Conservation (phyloP, 2,797 vertebrate species). For the Trichosurus vulpecula region DNA sequence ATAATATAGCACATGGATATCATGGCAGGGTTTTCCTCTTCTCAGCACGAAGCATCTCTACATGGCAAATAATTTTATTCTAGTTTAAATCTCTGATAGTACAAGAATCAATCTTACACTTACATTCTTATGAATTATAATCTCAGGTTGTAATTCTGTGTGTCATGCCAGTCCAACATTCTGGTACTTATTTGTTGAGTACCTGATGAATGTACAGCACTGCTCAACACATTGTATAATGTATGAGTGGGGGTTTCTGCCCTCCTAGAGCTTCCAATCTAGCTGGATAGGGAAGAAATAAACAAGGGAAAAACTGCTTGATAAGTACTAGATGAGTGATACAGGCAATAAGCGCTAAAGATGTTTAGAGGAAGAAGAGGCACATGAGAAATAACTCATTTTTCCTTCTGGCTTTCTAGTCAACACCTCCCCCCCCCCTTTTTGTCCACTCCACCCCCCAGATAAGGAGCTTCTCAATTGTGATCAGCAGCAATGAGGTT, state of each 20-base stretch:
- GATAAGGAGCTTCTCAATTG: background rate
- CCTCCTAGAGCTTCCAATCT: background rate
- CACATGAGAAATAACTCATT: background rate
- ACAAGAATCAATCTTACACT: background rate
- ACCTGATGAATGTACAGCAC: background rate
- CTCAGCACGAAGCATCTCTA: background rate
- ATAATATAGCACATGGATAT: background rate
- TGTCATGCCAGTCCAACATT: background rate
- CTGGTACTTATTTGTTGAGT: background rate
- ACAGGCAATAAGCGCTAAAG: background rate
- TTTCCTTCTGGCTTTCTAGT: background rate
- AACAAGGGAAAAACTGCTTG: background rate
- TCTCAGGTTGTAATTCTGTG: background rate
- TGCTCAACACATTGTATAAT: background rate
- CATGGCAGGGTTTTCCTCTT: background rate
- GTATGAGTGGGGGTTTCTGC: background rate
- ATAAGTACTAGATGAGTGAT: background rate
- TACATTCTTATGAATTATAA: background rate
- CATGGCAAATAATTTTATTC: background rate
- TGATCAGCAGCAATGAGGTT: background rate
- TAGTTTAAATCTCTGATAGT: background rate
- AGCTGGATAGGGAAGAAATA: background rate
- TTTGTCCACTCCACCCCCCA: no score
- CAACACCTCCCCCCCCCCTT: background rate
- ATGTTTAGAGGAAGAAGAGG: background rate